These are phyloP conservation scores for Drosophila heteroneura DNA, from an alignment of 2,888 invertebrate species.

Conservation along the genomic window DNA sequence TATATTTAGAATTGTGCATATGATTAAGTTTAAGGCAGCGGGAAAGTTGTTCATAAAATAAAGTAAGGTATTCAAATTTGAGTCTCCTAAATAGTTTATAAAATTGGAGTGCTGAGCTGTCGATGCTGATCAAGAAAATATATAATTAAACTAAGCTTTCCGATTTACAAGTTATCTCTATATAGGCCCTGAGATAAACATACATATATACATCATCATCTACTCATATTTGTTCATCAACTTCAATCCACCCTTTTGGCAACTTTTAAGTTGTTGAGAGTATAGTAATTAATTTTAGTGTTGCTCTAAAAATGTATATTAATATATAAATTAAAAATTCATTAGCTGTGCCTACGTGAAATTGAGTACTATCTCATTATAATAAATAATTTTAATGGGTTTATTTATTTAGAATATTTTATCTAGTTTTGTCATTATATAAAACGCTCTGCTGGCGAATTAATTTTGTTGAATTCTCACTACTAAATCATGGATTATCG, in stretches of 20 bases:
- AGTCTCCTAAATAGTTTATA: not conserved
- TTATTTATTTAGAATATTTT: not conserved
- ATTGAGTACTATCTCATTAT: conserved; percentile 1
- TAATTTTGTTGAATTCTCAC: not conserved
- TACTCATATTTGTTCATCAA: not conserved
- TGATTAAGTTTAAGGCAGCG: not conserved
- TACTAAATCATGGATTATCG: conserved; percentile 16
- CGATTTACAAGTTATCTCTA: not conserved
- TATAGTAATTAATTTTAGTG: conserved; percentile 4
- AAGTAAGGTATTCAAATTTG: not conserved
- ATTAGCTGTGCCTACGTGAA: conserved; percentile 28
- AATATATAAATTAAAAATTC: conserved; percentile 45
- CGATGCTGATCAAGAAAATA: not conserved
- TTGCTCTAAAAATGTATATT: not conserved
- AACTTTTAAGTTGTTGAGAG: not conserved
- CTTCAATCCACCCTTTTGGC: not conserved
- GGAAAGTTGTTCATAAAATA: not conserved
- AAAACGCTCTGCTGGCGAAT: not conserved
- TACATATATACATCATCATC: not conserved
- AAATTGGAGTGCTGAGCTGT: not conserved
- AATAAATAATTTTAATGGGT: not conserved
- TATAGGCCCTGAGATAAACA: not conserved
- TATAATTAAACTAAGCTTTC: not conserved
- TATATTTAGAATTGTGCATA: not conserved
- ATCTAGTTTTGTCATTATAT: not conserved